These are phyloP conservation scores for Drosophila kambysellisi DNA, from an alignment of 2,888 invertebrate genomes.

Conservation along the genomic window DNA sequence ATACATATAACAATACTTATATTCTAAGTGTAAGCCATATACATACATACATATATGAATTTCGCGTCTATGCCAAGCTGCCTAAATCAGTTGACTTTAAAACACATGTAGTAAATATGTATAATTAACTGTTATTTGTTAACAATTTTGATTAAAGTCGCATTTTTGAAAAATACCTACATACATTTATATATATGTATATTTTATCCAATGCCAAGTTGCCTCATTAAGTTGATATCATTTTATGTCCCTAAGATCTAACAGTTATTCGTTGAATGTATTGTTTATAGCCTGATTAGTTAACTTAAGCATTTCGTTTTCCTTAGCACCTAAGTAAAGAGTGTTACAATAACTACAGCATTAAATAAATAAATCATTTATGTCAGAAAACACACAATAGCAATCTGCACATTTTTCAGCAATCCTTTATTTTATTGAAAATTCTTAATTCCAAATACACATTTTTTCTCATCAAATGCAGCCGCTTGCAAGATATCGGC, in stretches of 20 bases:
- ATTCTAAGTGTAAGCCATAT: constrained; percentile 28
- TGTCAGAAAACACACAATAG: constrained; percentile 31
- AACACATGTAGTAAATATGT: constrained; percentile 16
- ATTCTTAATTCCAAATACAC: not conserved
- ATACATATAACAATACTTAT: constrained; percentile 28
- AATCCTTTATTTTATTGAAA: not conserved
- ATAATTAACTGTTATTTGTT: constrained; percentile 31
- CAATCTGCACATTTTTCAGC: not conserved
- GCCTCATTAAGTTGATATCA: constrained; percentile 39
- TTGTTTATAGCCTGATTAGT: constrained; percentile 18
- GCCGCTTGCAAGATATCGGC: too few relatives aligned
- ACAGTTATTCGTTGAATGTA: constrained; percentile 16
- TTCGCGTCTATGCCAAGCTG: constrained; percentile 72
- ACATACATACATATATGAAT: constrained; percentile 22
- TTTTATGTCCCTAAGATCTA: constrained; percentile 16
- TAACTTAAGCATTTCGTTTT: constrained; percentile 32
- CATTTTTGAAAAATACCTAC: not conserved
- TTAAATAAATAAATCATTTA: constrained; percentile 56
- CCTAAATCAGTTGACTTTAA: constrained; percentile 63
- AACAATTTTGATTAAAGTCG: not conserved
- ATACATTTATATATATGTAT: constrained; percentile 3
- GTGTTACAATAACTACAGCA: constrained; percentile 74
- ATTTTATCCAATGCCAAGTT: constrained; percentile 31
- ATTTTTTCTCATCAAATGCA: not conserved
- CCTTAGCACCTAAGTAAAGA: constrained; percentile 63